Evolutionary conservation across 1,140 invertebrate genomes (phyloP).

Genomic region (Drosophila saltans): DNA sequence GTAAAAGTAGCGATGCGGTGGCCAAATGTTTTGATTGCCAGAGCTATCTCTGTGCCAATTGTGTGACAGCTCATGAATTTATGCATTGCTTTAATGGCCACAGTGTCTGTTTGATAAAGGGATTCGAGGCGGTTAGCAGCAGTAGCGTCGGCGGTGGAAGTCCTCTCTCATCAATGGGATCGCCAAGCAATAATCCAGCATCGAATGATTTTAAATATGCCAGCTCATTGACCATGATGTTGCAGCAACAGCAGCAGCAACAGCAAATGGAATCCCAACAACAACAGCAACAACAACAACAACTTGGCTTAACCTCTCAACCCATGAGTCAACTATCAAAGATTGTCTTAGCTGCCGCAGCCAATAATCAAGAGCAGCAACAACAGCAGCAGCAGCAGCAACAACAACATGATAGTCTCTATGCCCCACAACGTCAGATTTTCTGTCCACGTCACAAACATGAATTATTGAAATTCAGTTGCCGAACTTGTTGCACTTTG

Average conservation of each 20-base stretch:
- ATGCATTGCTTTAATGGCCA: slow-evolving; percentile 99
- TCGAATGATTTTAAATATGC: slow-evolving; percentile 73
- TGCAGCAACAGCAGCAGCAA: slow-evolving; percentile 76
- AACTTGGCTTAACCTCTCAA: slow-evolving; percentile 43
- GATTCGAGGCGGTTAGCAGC: slow-evolving; percentile 53
- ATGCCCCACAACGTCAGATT: slow-evolving; percentile 50
- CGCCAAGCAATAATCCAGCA: slow-evolving; percentile 61
- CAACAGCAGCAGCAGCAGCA: slow-evolving; percentile 47
- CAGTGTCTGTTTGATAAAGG: slow-evolving; percentile 87
- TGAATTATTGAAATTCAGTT: slow-evolving; percentile 95
- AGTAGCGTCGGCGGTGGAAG: slow-evolving; percentile 4
- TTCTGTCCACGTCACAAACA: slow-evolving; percentile 88
- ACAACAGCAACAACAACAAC: slow-evolving; percentile 47
- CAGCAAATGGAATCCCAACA: slow-evolving; percentile 42
- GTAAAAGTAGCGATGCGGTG: slow-evolving; percentile 92
- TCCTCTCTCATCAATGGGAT: slow-evolving; percentile 23
- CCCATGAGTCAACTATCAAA: slow-evolving; percentile 77
- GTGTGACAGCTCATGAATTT: slow-evolving; percentile 98
- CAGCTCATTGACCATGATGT: slow-evolving; percentile 79
- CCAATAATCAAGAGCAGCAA: slow-evolving; percentile 56
- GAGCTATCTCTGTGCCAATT: slow-evolving; percentile 97
- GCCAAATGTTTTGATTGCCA: slow-evolving; percentile 97
- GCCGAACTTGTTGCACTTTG: slow-evolving; percentile 93
- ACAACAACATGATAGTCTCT: slow-evolving; percentile 29
- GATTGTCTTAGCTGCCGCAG: slow-evolving; percentile 69